phyloP scores from a whole-genome alignment of 2,113 vertebrate species.

The Zingel zingel region DNA sequence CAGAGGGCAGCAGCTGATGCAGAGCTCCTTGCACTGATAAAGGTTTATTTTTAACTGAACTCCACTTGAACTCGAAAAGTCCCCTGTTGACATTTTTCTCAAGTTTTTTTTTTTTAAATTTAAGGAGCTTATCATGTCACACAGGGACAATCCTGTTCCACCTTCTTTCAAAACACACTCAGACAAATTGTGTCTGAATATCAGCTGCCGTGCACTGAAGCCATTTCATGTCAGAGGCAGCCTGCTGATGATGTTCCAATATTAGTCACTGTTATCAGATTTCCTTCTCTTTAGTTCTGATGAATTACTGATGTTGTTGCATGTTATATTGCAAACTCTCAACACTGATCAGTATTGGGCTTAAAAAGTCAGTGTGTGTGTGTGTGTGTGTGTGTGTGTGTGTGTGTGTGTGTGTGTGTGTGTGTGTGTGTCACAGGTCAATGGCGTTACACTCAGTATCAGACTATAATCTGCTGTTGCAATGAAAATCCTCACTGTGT shows the following conservation, averaged over 20 bases:
- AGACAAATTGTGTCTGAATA: not conserved
- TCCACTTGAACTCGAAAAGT: conserved; percentile 41
- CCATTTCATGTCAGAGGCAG: not conserved
- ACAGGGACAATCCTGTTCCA: conserved; percentile 4
- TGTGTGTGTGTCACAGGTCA: too few species aligned
- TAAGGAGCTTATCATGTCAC: conserved; percentile 52
- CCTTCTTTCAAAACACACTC: conserved; percentile 1
- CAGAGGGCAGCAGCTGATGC: conserved; percentile 24
- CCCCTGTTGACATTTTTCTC: conserved; percentile 36
- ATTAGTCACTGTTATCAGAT: not conserved
- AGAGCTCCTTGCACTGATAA: not conserved
- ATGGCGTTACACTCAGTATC: too few species aligned
- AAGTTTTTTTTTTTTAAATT: not conserved
- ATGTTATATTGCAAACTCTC: too few species aligned
- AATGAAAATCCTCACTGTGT: too few species aligned
- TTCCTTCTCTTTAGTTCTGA: not conserved
- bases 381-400: too few species aligned
- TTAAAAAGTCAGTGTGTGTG: too few species aligned
- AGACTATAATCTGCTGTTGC: too few species aligned
- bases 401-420: too few species aligned
- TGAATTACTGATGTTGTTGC: too few species aligned
- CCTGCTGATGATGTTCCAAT: not conserved
- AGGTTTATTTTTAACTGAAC: conserved; percentile 13
- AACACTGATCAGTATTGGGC: too few species aligned
- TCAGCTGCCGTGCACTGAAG: not conserved